Base-by-base conservation (phyloP, 2,888 invertebrate genomes). In the Hypolimnas misippus region DNA sequence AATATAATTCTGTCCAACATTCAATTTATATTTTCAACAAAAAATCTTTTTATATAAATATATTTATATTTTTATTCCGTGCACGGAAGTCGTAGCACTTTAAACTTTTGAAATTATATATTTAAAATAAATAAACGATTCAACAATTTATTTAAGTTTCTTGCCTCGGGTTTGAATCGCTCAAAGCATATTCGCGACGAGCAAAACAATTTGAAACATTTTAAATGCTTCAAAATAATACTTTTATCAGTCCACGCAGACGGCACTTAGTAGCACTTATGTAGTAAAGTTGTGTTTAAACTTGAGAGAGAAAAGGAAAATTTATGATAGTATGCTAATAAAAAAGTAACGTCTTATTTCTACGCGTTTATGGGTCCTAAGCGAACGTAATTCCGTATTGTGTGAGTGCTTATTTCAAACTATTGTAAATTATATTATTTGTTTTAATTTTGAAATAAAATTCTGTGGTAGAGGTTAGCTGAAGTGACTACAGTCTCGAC, bases 211-310 rank as follows among this genome's bases (percentile, higher is more conserved):
- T 65, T 25, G 57, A 62, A 63, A 65, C 65, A 69, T 68, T 68
- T 62, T 66, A 64, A 69, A 66, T 62, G 62, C 62, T 64, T 64
- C 68, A 64, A 70, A 67, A 70, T 80, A 80, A 80, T 77, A 81
- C 79, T 81, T 82, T 82, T 82, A 82, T 82, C 82, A 73, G 67
- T 50, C 66, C 46, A 58, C 68, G 73, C 82, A 82, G 82, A 73
- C 77, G 71, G 73, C 73, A 75, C 72, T 79, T 75, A 75, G 64
- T 53, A 58, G 60, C 66, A 67, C 70, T 71, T 71, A 67, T 57
- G 73, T 72, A 66, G 56, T 61, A 54, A 63, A 66, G 70, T 70
- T 67, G 59, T 69, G 64, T 66, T 65, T 61, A 61, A 63, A 67
- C 66, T 64, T 67, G 64, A 40, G 50, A 65, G 63, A 62, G 66